phyloP scores from a whole-genome alignment of 2,888 invertebrate species.

The Tupiocoris notatus region DNA sequence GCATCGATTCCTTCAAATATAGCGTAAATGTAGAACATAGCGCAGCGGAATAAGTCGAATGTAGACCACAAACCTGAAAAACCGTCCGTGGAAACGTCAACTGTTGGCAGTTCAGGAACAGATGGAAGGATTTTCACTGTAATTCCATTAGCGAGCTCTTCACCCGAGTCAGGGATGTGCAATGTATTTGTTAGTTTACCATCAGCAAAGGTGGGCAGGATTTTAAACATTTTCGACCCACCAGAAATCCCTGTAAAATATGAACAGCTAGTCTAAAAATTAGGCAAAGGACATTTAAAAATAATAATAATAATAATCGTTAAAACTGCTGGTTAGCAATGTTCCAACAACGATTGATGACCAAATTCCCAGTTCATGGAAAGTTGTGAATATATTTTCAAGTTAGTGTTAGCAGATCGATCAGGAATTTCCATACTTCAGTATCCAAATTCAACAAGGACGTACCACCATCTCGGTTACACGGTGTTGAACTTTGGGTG shows the following conservation, averaged over 20 bases:
- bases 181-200: slow-evolving; percentile 25
- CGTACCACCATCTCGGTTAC: not conserved
- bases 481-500: not conserved
- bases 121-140: not conserved
- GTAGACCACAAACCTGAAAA: not conserved
- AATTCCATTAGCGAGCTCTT: not conserved
- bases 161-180: slow-evolving; percentile 9
- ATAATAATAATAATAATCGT: no score
- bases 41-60: no score
- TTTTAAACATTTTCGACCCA: slow-evolving; percentile 1
- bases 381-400: no score
- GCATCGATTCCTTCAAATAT: no score
- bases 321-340: no score
- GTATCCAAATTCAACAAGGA: no score
- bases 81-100: not conserved
- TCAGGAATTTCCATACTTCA: no score
- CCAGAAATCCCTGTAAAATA: not conserved
- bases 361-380: no score
- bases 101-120: not conserved
- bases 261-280: not conserved
- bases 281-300: not conserved
- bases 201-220: slow-evolving; percentile 11
- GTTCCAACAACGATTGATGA: no score
- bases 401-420: no score
- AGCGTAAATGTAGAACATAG: no score